Percentiles rank a stretch among this genome's conserved stretches.
These are phyloP conservation scores for Rhadina sibilatrix DNA, from an alignment of 2,113 vertebrate species.

Conservation along the genomic window DNA sequence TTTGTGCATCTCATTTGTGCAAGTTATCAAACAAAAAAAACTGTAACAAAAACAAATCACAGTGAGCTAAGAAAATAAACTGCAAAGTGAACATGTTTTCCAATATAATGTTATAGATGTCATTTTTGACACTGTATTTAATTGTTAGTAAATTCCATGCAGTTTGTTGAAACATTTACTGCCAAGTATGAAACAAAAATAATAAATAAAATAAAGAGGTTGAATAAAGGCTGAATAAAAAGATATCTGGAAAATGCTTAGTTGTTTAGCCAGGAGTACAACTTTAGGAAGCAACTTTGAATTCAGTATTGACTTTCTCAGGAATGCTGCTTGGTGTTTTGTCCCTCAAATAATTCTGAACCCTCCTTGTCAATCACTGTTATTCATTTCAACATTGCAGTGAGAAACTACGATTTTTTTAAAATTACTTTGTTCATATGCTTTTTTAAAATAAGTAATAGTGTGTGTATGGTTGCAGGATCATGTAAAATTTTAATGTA, in stretches of 20 bases:
- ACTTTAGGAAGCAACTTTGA: neutral
- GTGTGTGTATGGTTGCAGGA: neutral
- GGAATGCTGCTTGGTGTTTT: neutral
- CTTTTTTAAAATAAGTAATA: neutral
- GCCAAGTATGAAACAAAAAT: neutral
- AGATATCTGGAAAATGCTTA: neutral
- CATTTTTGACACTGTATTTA: neutral
- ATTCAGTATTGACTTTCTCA: neutral
- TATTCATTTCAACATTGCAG: neutral
- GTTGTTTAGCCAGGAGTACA: neutral
- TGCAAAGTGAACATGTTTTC: neutral
- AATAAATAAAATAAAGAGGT: neutral
- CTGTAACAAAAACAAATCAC: neutral
- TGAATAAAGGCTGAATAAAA: neutral
- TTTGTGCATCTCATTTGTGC: neutral
- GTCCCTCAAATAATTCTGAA: neutral
- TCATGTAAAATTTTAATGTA: neutral
- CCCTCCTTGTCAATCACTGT: neutral
- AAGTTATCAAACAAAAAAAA: neutral
- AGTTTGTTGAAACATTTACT: neutral
- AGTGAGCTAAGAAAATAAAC: neutral
- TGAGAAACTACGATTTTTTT: neutral
- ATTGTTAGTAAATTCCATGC: neutral
- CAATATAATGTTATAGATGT: neutral
- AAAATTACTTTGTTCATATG: neutral